Evolutionary conservation across 2,797 vertebrate species (phyloP).

Genomic region (Chelon auratus): DNA sequence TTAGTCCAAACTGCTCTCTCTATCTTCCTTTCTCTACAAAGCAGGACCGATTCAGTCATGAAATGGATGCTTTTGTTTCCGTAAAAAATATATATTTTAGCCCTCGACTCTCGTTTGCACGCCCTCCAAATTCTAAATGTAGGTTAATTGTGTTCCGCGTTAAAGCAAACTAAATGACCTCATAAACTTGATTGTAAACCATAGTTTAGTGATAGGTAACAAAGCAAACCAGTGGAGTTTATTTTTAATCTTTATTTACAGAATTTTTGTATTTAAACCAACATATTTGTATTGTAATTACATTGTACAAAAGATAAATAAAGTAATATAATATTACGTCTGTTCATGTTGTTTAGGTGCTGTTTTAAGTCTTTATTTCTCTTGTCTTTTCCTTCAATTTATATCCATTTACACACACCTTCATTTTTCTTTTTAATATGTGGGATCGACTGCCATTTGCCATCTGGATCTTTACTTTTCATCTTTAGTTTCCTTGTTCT

Average conservation of each 20-base stretch:
- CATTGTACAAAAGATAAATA: constrained; percentile 92
- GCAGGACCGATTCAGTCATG: constrained; percentile 41
- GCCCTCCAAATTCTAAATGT: constrained; percentile 75
- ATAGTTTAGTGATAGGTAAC: constrained; percentile 87
- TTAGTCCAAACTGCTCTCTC: constrained; percentile 14
- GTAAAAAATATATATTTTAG: constrained; percentile 45
- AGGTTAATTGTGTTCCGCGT: constrained; percentile 79
- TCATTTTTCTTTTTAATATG: not conserved
- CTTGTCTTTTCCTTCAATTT: not conserved
- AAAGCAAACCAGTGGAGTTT: constrained; percentile 86
- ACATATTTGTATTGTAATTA: constrained; percentile 93
- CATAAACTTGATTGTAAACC: constrained; percentile 90
- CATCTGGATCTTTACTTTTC: constrained; percentile 6
- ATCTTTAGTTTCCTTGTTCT: not conserved
- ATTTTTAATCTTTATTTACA: constrained; percentile 92
- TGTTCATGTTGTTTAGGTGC: constrained; percentile 36
- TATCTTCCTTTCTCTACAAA: constrained; percentile 29
- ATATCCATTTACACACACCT: not conserved
- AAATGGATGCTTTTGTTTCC: constrained; percentile 62
- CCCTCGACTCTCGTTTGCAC: constrained; percentile 66
- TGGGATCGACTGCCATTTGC: not conserved
- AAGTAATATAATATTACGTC: constrained; percentile 89
- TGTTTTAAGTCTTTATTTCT: not conserved
- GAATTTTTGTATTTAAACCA: constrained; percentile 91
- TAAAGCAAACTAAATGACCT: constrained; percentile 88